These are phyloP conservation scores for Euura saliciscinereae DNA, from an alignment of 1,140 invertebrate species.

Conservation along the genomic window DNA sequence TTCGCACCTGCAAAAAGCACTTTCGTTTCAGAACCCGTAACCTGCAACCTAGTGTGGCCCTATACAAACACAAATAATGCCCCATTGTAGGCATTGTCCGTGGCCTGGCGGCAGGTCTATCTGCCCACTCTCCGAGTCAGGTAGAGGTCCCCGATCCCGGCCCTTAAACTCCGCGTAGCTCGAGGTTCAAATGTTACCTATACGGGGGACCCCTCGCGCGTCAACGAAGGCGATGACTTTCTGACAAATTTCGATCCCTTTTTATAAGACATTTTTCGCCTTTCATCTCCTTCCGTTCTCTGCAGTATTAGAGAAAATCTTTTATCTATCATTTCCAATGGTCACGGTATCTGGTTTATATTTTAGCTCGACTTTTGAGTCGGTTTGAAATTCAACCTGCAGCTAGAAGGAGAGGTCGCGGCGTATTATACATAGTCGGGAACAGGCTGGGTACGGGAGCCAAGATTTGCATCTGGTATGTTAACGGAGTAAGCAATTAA, in stretches of 20 bases:
- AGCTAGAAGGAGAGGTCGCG: not conserved
- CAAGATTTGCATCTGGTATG: slow-evolving; percentile 5
- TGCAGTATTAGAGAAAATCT: not conserved
- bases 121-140: slow-evolving; percentile 40
- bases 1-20: not conserved
- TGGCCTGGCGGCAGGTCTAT: slow-evolving; percentile 39
- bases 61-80: slow-evolving; percentile 7
- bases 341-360: no score
- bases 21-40: not conserved
- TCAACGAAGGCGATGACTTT: slow-evolving; percentile 11
- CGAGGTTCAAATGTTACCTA: not conserved
- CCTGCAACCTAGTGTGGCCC: slow-evolving; percentile 4
- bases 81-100: slow-evolving; percentile 2
- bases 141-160: not conserved
- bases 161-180: not conserved
- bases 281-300: not conserved
- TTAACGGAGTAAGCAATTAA: slow-evolving; percentile 7
- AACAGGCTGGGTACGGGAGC: not conserved
- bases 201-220: not conserved
- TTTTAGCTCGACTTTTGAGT: no score
- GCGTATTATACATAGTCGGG: not conserved
- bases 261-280: slow-evolving; percentile 1
- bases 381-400: no score
- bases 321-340: no score
- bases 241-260: not conserved